Evolutionary conservation across 2,797 vertebrate genomes (phyloP), one percentile per base, ranked within the genome.

Genomic region (Dendrocincla tyrannina): DNA sequence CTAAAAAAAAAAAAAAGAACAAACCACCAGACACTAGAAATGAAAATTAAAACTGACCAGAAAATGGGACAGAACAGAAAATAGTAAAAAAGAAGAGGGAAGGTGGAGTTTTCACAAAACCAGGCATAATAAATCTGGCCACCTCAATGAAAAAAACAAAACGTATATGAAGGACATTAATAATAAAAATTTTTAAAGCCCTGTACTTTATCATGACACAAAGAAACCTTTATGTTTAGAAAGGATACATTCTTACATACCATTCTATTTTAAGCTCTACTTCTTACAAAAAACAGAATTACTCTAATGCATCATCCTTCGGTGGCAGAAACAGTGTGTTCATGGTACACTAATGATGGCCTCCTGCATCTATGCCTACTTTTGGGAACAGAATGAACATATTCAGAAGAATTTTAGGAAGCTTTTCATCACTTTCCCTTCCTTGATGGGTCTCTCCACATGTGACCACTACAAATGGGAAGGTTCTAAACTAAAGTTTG

Each of bases 191-290:
- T 73, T 76, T 77, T 28, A 30, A 84, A 92, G 44, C 14, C 32
- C 20, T 74, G 20, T 19, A 39, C 23, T 88, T 91, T 35, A 66
- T 39, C 46, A 56, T 58, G 49, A 85, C 53, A 85, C 42, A 59
- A 89, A 87, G 37, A 91, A 87, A 77, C 22, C 17, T 83, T 77
- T 47, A 66, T 33, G 24, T 79, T 92, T 88, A 94, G 58, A 69
- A 92, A 95, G 37, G 44, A 92, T n/a, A 74, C 58, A 63, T 82
- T 86, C 70, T 77, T 77, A 74, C 52, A 75, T 66, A 39, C 41
- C 44, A 32, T 86, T 84, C 77, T 89, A 75, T 86, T 85, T 91
- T 87, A 91, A 93, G 60, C 64, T 73, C 25, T n/a, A 33, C 46
- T 85, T 93, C 70, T 75, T 86, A 85, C 25, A 91, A 69, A 20